A percentile compares a stretch with the other conserved stretches of the same genome.
Evolutionary conservation across 2,797 vertebrate genomes (phyloP).

Genomic region (Gallirallus australis): DNA sequence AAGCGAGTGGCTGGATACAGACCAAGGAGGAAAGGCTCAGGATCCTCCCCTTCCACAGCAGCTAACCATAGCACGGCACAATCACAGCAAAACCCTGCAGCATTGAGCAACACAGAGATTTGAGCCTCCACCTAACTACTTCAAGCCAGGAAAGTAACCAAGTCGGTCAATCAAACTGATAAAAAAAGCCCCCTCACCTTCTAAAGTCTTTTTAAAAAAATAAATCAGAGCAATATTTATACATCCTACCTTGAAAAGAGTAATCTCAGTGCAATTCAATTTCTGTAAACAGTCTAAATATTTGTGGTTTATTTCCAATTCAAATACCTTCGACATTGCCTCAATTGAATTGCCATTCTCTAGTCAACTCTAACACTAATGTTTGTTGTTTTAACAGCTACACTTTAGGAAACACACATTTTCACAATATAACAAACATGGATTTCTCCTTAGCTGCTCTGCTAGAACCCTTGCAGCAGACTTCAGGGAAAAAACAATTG

Average conservation of each 20-base stretch:
- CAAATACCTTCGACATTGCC: not conserved
- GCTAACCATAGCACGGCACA: not conserved
- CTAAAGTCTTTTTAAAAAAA: not conserved
- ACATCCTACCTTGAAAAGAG: not conserved
- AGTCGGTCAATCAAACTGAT: not conserved
- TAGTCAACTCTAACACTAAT: slow-evolving; percentile 33
- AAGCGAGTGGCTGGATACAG: not conserved
- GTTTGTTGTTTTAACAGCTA: slow-evolving; percentile 50
- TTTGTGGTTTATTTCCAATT: slow-evolving; percentile 26
- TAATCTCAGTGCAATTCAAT: not conserved
- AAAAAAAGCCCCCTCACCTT: not conserved
- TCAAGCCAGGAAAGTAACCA: not conserved
- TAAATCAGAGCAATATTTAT: fast-evolving
- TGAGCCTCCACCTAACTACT: not conserved
- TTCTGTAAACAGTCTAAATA: not conserved
- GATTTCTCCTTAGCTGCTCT: slow-evolving; percentile 10
- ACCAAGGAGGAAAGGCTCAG: not conserved
- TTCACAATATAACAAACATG: not conserved
- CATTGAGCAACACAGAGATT: not conserved
- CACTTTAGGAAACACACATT: slow-evolving; percentile 34
- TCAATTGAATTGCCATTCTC: slow-evolving; percentile 34
- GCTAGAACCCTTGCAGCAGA: slow-evolving; percentile 29
- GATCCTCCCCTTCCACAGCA: not conserved
- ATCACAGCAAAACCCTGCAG: not conserved
- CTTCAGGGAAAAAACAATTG: slow-evolving; percentile 60